A percentile compares a stretch with the other conserved stretches of the same genome.
Evolutionary conservation across 23 tunicate species (phyloP).

Genomic region (Oikopleura dioica): DNA sequence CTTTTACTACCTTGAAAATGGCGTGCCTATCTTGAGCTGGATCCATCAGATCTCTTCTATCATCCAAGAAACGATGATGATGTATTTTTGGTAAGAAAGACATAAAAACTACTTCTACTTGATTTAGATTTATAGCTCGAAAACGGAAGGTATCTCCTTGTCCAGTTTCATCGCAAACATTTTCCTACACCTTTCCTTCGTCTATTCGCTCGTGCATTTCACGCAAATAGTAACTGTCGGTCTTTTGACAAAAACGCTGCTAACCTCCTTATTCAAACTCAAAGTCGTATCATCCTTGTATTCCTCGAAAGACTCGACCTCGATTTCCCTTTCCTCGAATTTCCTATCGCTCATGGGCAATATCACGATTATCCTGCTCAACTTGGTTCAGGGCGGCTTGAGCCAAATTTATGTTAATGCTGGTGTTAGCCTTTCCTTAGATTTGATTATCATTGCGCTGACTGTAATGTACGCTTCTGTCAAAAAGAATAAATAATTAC

Average conservation of each 20-base stretch:
- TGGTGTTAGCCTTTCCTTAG: background rate
- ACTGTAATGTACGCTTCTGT: background rate
- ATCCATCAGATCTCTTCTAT: background rate
- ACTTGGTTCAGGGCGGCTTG: background rate
- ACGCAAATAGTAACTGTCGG: no score
- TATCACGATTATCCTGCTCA: background rate
- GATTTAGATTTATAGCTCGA: no score
- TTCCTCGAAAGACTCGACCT: background rate
- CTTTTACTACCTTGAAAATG: background rate
- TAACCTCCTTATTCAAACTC: background rate
- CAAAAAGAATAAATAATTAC: background rate
- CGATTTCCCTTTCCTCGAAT: background rate
- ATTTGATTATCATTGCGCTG: background rate
- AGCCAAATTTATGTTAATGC: background rate
- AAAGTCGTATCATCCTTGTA: background rate
- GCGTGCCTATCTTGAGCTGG: background rate
- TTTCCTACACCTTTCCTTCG: no score
- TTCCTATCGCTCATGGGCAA: background rate
- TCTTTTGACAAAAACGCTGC: no score
- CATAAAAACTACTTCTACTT: no score
- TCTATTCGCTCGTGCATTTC: no score
- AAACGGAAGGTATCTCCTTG: no score
- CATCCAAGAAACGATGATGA: background rate
- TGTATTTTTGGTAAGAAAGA: background rate
- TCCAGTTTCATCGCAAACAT: no score